Percentiles rank a stretch among this genome's conserved stretches.
Conservation (phyloP, 64 coral and sea anemone genomes). For the Actinia tenebrosa region DNA sequence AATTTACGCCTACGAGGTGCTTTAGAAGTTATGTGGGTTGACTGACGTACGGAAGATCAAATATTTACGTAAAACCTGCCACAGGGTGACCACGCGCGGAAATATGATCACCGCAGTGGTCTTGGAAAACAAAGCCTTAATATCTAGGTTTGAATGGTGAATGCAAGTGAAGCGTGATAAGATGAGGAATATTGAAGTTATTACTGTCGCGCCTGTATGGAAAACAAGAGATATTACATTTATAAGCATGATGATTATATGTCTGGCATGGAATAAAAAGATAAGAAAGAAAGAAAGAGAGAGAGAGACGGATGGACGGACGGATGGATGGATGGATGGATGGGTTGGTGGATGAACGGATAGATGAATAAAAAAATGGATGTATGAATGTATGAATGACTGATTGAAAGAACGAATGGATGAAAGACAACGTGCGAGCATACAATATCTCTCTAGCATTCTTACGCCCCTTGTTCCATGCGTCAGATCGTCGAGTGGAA, state of each 20-base stretch:
- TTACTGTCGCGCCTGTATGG: too few relatives aligned
- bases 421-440: too few relatives aligned
- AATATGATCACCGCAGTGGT: background rate
- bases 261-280: too few relatives aligned
- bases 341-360: too few relatives aligned
- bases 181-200: background rate
- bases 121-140: background rate
- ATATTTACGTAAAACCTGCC: background rate
- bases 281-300: too few relatives aligned
- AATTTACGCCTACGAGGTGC: background rate
- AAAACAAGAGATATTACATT: background rate
- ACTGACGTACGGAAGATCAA: background rate
- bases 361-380: too few relatives aligned
- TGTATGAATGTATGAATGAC: too few relatives aligned
- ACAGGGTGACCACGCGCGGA: slow-evolving; percentile 17
- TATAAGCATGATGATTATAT: background rate
- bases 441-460: too few relatives aligned
- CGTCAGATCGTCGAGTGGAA: background rate
- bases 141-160: background rate
- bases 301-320: too few relatives aligned
- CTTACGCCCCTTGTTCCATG: too few relatives aligned
- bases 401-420: too few relatives aligned
- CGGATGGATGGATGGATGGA: too few relatives aligned
- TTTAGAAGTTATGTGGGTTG: slow-evolving; percentile 2
- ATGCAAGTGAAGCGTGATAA: background rate